A percentile compares a stretch with the other conserved stretches of the same genome.
Evolutionary conservation across 2,888 invertebrate genomes (phyloP).

Genomic region (Dicroscelio sp.): DNA sequence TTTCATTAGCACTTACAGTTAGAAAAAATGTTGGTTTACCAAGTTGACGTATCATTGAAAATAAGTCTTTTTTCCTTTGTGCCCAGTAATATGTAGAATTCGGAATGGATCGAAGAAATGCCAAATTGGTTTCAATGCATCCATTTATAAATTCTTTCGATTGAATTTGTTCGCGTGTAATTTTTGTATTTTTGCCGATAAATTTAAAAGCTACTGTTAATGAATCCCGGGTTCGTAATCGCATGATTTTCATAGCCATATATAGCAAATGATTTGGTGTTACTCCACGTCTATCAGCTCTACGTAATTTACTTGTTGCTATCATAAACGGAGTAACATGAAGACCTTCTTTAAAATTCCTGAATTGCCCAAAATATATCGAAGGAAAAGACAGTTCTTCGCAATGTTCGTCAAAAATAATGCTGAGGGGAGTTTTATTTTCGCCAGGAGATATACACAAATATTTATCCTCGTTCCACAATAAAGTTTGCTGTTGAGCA

Average conservation of each 20-base stretch:
- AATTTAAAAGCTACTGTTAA: conserved; percentile 85
- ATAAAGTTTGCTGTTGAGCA: conserved; percentile 79
- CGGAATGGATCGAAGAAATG: conserved; percentile 89
- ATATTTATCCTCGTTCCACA: conserved; percentile 83
- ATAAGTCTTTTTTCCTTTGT: conserved; percentile 89
- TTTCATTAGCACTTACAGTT: conserved; percentile 91
- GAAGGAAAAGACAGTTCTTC: conserved; percentile 89
- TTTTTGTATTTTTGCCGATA: conserved; percentile 85
- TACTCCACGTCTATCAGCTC: conserved; percentile 88
- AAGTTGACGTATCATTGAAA: conserved; percentile 90
- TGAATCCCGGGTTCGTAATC: conserved; percentile 80
- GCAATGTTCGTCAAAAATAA: conserved; percentile 88
- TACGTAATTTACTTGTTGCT: conserved; percentile 80
- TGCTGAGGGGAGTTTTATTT: conserved; percentile 62
- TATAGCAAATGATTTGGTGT: conserved; percentile 86
- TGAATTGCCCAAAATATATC: conserved; percentile 77
- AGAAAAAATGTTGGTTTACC: conserved; percentile 90
- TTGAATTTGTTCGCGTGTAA: conserved; percentile 88
- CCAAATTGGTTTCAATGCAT: conserved; percentile 89
- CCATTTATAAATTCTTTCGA: conserved; percentile 87
- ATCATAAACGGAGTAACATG: conserved; percentile 74
- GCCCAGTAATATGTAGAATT: conserved; percentile 90
- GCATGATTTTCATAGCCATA: conserved; percentile 85
- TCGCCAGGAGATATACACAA: conserved; percentile 79
- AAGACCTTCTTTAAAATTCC: conserved; percentile 66